Conservation (phyloP, 2,888 invertebrate species). For the Hypolimnas misippus region DNA sequence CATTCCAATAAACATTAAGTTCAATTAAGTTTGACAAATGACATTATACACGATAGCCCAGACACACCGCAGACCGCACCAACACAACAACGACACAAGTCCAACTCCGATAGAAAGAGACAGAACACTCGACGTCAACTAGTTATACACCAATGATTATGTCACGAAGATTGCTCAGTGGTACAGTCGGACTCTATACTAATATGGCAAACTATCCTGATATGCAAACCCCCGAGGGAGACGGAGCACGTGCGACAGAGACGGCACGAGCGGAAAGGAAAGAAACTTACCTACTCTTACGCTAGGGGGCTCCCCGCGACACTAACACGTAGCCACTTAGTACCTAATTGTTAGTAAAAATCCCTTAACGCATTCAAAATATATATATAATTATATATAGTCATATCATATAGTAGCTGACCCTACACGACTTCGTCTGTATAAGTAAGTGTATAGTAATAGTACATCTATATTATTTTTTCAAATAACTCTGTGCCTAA, state of each 20-base stretch:
- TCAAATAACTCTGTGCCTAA: slow-evolving; percentile 81
- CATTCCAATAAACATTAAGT: neutral
- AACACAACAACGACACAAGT: slow-evolving; percentile 45
- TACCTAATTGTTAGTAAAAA: slow-evolving; percentile 82
- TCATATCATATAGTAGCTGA: slow-evolving; percentile 18
- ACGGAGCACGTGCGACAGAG: slow-evolving; percentile 52
- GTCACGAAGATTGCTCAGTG: slow-evolving; percentile 70
- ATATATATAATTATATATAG: slow-evolving; percentile 66
- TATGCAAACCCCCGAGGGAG: slow-evolving; percentile 59
- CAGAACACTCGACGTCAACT: slow-evolving; percentile 35
- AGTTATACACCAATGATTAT: slow-evolving; percentile 71
- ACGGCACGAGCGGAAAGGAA: slow-evolving; percentile 45
- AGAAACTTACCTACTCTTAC: slow-evolving; percentile 49
- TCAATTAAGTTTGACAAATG: no score
- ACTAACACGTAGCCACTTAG: slow-evolving; percentile 73
- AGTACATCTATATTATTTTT: slow-evolving; percentile 50
- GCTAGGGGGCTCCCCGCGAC: slow-evolving; percentile 40
- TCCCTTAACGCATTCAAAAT: slow-evolving; percentile 82
- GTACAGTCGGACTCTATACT: slow-evolving; percentile 62
- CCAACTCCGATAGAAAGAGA: slow-evolving; percentile 31
- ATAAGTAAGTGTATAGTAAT: slow-evolving; percentile 14
- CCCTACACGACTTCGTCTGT: slow-evolving; percentile 8
- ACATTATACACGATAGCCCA: neutral
- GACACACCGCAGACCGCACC: slow-evolving; percentile 29
- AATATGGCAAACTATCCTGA: slow-evolving; percentile 81